A percentile compares a stretch with the other conserved stretches of the same genome.
These are phyloP conservation scores for Hippolais icterina DNA, from an alignment of 2,113 vertebrate species.

Conservation along the genomic window DNA sequence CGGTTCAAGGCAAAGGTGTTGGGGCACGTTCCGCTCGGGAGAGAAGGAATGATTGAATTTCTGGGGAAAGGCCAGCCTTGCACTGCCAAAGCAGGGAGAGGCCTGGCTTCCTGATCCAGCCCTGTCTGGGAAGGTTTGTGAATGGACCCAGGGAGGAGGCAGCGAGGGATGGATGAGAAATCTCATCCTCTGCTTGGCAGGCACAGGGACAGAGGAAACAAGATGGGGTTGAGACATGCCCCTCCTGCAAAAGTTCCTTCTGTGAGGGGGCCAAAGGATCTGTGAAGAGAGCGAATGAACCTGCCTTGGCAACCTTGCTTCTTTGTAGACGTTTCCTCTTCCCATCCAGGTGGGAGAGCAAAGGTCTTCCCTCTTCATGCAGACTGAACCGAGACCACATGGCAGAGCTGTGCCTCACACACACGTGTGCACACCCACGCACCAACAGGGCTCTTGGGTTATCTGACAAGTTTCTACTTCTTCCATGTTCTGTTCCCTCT, in stretches of 20 bases:
- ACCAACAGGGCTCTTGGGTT: neutral
- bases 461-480: neutral
- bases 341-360: neutral
- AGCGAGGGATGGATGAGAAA: neutral
- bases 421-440: neutral
- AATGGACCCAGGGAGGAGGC: neutral
- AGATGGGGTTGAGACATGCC: neutral
- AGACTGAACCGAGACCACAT: neutral
- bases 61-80: constrained; percentile 35
- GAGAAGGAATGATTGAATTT: constrained; percentile 1
- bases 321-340: neutral
- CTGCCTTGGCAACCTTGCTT: neutral
- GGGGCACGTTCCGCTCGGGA: neutral
- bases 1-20: constrained; percentile 39
- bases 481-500: neutral
- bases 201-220: neutral
- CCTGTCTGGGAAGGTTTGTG: neutral
- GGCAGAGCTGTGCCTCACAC: neutral
- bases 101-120: neutral
- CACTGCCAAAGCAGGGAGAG: constrained; percentile 35
- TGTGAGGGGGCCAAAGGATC: neutral
- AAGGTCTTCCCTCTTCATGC: neutral
- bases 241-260: neutral
- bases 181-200: neutral
- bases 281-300: neutral